Conservation (phyloP, 1,140 invertebrate species). For the Sitobion miscanthi region DNA sequence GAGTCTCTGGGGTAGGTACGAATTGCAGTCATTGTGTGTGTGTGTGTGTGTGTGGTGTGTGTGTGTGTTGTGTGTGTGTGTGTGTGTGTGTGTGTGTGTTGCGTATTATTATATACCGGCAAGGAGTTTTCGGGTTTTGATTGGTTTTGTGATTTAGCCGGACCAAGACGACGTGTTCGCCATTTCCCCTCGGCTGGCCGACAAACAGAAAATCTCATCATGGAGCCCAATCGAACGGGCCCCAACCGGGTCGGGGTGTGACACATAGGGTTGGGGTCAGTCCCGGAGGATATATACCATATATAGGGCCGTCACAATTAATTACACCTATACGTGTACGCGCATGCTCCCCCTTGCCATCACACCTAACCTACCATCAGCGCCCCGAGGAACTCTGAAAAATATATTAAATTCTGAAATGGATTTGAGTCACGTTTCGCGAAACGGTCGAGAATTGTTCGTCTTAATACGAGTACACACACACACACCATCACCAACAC, state of each 20-base stretch:
- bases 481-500: not conserved
- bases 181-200: constrained; percentile 22
- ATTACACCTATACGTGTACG: constrained; percentile 43
- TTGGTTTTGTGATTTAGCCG: constrained; percentile 39
- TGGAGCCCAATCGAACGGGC: constrained; percentile 19
- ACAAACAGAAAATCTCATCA: constrained; percentile 54
- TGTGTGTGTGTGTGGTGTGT: not conserved
- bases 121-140: constrained; percentile 18
- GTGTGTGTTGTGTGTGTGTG: not conserved
- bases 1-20: not conserved
- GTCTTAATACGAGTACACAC: not conserved
- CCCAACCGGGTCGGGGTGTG: too few relatives aligned
- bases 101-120: not conserved
- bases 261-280: not conserved
- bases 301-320: constrained; percentile 31
- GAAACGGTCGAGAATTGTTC: constrained; percentile 51
- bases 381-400: not conserved
- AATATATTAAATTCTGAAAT: constrained; percentile 51
- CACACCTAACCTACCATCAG: not conserved
- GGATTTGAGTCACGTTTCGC: constrained; percentile 50
- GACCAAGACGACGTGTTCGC: constrained; percentile 20
- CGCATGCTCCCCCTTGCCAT: not conserved
- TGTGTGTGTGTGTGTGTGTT: not conserved
- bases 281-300: constrained; percentile 39
- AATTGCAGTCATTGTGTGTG: too few relatives aligned